A percentile compares a stretch with the other conserved stretches of the same genome.
phyloP scores from a whole-genome alignment of 2,888 invertebrate species.

The Microdon myrmicae region DNA sequence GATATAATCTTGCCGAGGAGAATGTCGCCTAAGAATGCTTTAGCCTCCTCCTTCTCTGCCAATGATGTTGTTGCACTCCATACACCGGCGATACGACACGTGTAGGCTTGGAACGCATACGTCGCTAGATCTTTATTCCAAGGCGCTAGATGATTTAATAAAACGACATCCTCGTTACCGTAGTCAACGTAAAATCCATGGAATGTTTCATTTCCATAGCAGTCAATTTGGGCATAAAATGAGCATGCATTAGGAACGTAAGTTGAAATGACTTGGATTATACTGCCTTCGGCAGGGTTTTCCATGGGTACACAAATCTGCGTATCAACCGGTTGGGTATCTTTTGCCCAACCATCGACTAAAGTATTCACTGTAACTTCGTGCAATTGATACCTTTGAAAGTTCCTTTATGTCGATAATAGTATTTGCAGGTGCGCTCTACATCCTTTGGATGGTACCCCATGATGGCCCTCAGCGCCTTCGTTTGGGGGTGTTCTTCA shows the following conservation, averaged over 20 bases:
- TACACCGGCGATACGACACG: conserved; percentile 54
- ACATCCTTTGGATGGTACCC: conserved; percentile 63
- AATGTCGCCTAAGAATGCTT: conserved; percentile 37
- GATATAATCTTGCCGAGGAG: conserved; percentile 48
- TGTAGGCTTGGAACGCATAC: conserved; percentile 57
- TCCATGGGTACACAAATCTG: conserved; percentile 31
- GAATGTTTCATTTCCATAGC: conserved; percentile 49
- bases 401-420: conserved; percentile 58
- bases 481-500: conserved; percentile 57
- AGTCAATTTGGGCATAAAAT: conserved; percentile 56
- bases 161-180: conserved; percentile 58
- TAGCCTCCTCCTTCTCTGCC: too few species aligned
- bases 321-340: conserved; percentile 54
- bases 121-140: conserved; percentile 54
- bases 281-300: conserved; percentile 41
- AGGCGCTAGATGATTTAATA: conserved; percentile 52
- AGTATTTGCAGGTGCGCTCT: conserved; percentile 59
- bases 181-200: conserved; percentile 62
- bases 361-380: conserved; percentile 55
- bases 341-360: conserved; percentile 61
- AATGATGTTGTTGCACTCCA: conserved; percentile 8
- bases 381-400: conserved; percentile 62
- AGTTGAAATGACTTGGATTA: conserved; percentile 57
- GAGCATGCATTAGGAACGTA: conserved; percentile 55
- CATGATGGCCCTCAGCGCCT: conserved; percentile 60